Evolutionary conservation across 2,888 invertebrate genomes (phyloP).

Genomic region (Catocala fraxini): DNA sequence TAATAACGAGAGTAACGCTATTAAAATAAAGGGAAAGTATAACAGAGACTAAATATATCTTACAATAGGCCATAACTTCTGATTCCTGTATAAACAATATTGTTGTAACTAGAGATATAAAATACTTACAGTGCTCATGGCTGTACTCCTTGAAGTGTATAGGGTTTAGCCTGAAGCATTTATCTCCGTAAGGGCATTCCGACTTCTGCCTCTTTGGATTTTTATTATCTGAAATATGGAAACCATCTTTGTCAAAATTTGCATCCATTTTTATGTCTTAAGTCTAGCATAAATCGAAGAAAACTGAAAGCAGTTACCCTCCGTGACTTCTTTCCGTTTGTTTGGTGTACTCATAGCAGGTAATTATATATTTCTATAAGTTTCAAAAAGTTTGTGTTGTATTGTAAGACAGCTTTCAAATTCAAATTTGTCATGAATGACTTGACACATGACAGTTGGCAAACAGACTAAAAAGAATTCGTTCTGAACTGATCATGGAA

Average conservation of each 20-base stretch:
- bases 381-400: neutral
- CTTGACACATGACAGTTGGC: neutral
- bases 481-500: too few species aligned
- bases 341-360: constrained; percentile 53
- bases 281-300: neutral
- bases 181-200: constrained; percentile 91
- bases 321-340: constrained; percentile 61
- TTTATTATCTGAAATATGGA: constrained; percentile 62
- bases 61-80: neutral
- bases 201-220: constrained; percentile 75
- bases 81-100: neutral
- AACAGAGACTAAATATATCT: too few species aligned
- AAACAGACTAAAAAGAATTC: too few species aligned
- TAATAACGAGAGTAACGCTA: too few species aligned
- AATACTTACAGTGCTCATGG: constrained; percentile 92
- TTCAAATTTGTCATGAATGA: neutral
- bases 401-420: neutral
- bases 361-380: neutral
- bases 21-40: too few species aligned
- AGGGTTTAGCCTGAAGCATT: constrained; percentile 94
- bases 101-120: neutral
- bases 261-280: neutral
- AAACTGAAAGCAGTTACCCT: constrained; percentile 48
- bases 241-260: neutral
- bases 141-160: constrained; percentile 93